Base-by-base conservation (phyloP, 1,140 invertebrate species). In the Pseudoatta argentina region DNA sequence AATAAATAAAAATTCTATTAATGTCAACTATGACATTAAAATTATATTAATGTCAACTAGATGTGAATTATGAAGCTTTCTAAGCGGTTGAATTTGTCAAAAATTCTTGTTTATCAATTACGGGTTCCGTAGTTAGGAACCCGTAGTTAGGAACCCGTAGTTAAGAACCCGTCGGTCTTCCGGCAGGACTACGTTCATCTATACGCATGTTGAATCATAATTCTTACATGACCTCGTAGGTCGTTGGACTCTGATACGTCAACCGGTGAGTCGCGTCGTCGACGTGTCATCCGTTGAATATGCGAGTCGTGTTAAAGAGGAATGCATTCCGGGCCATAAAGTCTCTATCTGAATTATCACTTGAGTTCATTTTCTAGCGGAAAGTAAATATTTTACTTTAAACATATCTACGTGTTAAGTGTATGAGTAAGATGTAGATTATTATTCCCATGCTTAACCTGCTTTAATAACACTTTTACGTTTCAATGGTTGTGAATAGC, bases 261-360 rank as follows among this genome's bases (percentile, higher is more conserved):
- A 44, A 27, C 57, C n/a, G 16, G 7, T 14, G 48, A 6, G 30
- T 66, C 27, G 64, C 51, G 21, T 55, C 63, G 64, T 55, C 72
- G 24, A 64, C 30, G 59, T 86, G 75, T 78, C 83, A 34, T 57
- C 39, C 30, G 83, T 79, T 83, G 77, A 88, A 78, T 78, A 88
- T 79, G 67, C 53, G 76, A 79, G 53, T 57, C 48, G 66, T 10
- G 64, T 61, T 75, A 75, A 81, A 67, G 48, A 75, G 57, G 61
- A 63, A 86, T 76, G 72, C 86, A 44, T 77, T 78, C 63, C 61
- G 53, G 83, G 27, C 53, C 48, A 18, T n/a, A n/a, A 27, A 24
- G 14, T 10, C n/a, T 21, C 18, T 63, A 44, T 44, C 3, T 44
- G 24, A 16, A 61, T 82, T 82, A 82, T 73, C 55, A 18, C 14